Base-by-base conservation (phyloP, 92 coral and sea anemone genomes). In the Meandrina meandrites region DNA sequence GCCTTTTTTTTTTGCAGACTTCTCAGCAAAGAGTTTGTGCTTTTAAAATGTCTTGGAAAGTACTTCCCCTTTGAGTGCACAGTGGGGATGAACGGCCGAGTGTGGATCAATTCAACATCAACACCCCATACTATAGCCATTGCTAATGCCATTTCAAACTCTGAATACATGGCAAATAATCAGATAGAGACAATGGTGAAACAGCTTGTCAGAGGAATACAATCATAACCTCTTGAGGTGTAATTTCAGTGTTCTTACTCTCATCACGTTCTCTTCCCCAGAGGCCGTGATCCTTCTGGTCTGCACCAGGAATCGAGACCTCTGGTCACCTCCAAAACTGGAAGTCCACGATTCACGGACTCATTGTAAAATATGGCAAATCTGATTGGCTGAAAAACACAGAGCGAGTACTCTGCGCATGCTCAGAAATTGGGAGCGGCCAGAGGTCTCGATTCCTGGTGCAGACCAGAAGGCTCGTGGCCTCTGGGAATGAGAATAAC, bases 1-100 rank as follows among this genome's bases (percentile, higher is more conserved):
- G 1, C 14, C 8, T 67, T 3, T 0, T 14, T 28, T 36, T 30
- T 15, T 76, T 30, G 8, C 88, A 97, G 99, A 78, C 91, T 97
- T 69, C 97, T 97, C 54, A 92, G 91, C 83, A 93, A 86, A 80
- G 97, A 95, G 12, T 88, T 88, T 75, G 83, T 87, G 64, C 91
- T 97, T 8, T 91, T 94, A 37, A 91, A 93, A 48, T 88, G 90
- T 54, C 94, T 97, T 71, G 99, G 97, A 53, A 97, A 95, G 83
- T 87, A 89, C 86, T 92, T 97, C 21, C 89, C 97, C 5, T 97
- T 97, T 88, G 99, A 97, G 90, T 97, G 97, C 56, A 93, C 99
- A 28, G 92, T 93, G 66, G 99, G 97, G 30, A 89, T 94, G 92
- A 97, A 95, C 87, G 99, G 99, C 13, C 79, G 97, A 78, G 98